Evolutionary conservation across 2,888 invertebrate genomes (phyloP).

Genomic region (Drosophila testacea): DNA sequence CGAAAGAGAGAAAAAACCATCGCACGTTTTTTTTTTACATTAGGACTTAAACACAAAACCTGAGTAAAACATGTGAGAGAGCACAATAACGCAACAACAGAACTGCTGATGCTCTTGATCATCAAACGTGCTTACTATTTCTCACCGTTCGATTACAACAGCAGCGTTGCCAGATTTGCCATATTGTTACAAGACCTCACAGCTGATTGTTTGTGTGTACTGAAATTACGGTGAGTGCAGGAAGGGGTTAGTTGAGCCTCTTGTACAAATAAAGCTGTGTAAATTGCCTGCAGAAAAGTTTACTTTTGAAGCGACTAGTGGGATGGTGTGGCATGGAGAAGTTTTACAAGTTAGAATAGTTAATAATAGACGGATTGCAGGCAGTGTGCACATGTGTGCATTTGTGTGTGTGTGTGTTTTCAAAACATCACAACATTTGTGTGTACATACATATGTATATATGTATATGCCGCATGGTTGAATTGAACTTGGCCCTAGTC

Average conservation of each 20-base stretch:
- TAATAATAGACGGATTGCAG: constrained; percentile 56
- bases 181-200: constrained; percentile 40
- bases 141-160: constrained; percentile 28
- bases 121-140: constrained; percentile 9
- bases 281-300: constrained; percentile 18
- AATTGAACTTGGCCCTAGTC: constrained; percentile 45
- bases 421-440: constrained; percentile 9
- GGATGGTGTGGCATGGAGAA: constrained; percentile 11
- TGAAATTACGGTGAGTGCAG: not conserved
- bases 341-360: constrained; percentile 17
- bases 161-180: constrained; percentile 58
- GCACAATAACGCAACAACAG: constrained; percentile 2
- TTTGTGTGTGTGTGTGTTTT: not conserved
- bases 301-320: not conserved
- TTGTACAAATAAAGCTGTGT: constrained; percentile 36
- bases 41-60: not conserved
- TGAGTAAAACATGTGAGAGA: constrained; percentile 6
- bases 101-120: constrained; percentile 4
- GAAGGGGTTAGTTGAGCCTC: not conserved
- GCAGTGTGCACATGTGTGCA: constrained; percentile 28
- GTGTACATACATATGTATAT: not conserved
- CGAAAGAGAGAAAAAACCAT: constrained; percentile 11
- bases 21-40: constrained; percentile 1
- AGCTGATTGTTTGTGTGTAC: constrained; percentile 57
- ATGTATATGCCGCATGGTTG: constrained; percentile 27